Base-by-base conservation (phyloP, 2,113 vertebrate genomes). In the Notarius lentiginosus region DNA sequence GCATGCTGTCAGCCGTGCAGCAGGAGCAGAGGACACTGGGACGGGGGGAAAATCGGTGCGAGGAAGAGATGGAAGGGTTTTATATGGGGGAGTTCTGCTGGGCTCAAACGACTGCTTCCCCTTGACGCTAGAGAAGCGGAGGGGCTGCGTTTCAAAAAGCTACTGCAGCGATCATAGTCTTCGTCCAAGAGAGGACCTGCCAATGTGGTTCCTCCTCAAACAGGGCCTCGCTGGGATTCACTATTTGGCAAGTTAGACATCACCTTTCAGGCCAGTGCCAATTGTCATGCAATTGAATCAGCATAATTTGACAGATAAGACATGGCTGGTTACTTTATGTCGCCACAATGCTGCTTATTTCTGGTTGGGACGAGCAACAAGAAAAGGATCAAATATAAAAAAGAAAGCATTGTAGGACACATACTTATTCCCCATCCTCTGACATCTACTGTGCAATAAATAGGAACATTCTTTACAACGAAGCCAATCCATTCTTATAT, bases 1-100 rank as follows among this genome's bases (percentile, higher is more conserved):
- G 91, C 55, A 93, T 82, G 92, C 94, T 95, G 95, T 95, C 95
- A 95, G 87, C 83, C 87, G 76, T 90, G 75, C 89, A 81, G 75
- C 22, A 82, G 87, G 89, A 90, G 83, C 85, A 86, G 89, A 87
- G 87, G 89, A 90, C 89, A 86, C 87, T 61, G 70, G 82, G 82
- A 72, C 49, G 80, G 84, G 86, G 83, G 83, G 89, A 58, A 55
- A 81, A 82, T 87, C 24, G 27, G 66, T 83, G 86, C 88, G 87
- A 49, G 63, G 47, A 53, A 60, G 81, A 87, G 91, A 70, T 90
- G 88, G 24, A 87, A 89, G 87, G 87, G 79, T 86, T 79, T 55
- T 87, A 88, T 87, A 86, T 82, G 68, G 83, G 83, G 82, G 88
- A 89, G 82, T 86, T 90, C 84, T 85, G 84, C 82, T 53, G 86